Conservation (phyloP, 2,888 invertebrate species). For the Platynereis dumerilii region DNA sequence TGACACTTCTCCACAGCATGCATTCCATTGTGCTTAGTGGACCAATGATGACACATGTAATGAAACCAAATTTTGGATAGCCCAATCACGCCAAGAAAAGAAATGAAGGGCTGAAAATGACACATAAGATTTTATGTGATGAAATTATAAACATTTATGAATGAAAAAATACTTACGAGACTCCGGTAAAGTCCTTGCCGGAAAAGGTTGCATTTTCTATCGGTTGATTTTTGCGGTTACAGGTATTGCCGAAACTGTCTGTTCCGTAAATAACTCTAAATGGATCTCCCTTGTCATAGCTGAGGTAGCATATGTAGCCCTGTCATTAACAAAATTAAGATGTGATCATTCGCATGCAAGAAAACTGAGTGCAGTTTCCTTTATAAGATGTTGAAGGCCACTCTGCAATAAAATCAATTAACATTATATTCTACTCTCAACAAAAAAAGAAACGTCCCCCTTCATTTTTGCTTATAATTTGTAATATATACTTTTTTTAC, state of each 20-base stretch:
- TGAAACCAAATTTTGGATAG: too few species aligned
- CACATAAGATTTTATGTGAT: too few species aligned
- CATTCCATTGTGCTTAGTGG: too few species aligned
- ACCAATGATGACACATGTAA: too few species aligned
- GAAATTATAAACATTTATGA: too few species aligned
- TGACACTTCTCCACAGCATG: too few species aligned
- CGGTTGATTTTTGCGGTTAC: conserved; percentile 60
- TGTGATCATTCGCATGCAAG: background rate
- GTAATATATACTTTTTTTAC: too few species aligned
- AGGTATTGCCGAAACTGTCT: conserved; percentile 73
- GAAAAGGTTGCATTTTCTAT: conserved; percentile 62
- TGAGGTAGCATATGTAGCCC: conserved; percentile 45
- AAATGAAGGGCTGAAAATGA: too few species aligned
- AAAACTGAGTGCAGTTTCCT: background rate
- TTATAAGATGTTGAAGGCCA: background rate
- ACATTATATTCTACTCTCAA: background rate
- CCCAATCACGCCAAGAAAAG: too few species aligned
- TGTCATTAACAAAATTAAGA: conserved; percentile 26
- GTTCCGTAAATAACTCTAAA: conserved; percentile 71
- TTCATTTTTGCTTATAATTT: too few species aligned
- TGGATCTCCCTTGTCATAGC: conserved; percentile 65
- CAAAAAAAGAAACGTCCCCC: too few species aligned
- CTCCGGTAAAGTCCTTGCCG: conserved; percentile 56
- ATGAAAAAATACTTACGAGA: conserved; percentile 40
- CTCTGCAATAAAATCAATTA: background rate